These are phyloP conservation scores for Aphrocallistes beatrix DNA, from an alignment of 37 sponge, comb jelly and placozoan species.

Conservation along the genomic window DNA sequence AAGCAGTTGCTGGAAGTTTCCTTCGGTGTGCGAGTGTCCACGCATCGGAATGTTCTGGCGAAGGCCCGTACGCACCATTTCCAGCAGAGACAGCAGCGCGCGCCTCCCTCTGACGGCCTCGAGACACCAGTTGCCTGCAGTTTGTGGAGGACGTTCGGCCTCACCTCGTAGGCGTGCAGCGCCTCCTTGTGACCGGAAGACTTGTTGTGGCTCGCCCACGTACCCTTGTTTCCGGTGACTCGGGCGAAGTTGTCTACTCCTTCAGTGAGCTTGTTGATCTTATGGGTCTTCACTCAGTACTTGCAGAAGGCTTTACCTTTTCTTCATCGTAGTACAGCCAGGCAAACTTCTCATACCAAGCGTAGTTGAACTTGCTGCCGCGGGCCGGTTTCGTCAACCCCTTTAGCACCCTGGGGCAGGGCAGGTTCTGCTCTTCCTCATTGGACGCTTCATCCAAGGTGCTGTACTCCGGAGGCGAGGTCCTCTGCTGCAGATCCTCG, in stretches of 20 bases:
- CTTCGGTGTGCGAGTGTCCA: background rate
- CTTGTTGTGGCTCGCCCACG: background rate
- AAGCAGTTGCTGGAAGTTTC: background rate
- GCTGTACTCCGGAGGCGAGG: background rate
- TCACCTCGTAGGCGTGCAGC: background rate
- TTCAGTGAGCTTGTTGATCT: background rate
- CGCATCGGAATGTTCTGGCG: slow-evolving; percentile 12
- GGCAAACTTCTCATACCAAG: slow-evolving; percentile 2
- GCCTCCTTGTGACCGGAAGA: background rate
- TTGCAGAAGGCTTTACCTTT: background rate
- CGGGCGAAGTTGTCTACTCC: background rate
- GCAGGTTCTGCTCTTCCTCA: slow-evolving; percentile 9
- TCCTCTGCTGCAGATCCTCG: background rate
- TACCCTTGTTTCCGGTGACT: background rate
- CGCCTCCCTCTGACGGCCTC: background rate
- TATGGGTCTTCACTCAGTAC: slow-evolving; percentile 4
- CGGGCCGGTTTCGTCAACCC: background rate
- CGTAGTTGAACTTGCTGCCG: slow-evolving; percentile 17
- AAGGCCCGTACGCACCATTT: background rate
- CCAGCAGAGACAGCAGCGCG: background rate
- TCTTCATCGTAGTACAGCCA: slow-evolving; percentile 13
- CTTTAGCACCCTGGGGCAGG: background rate
- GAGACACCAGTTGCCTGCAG: background rate
- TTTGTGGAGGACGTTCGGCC: background rate
- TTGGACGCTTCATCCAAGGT: background rate